These are phyloP conservation scores for Intellagama lesueurii DNA, from an alignment of 2,797 vertebrate genomes.

Conservation along the genomic window DNA sequence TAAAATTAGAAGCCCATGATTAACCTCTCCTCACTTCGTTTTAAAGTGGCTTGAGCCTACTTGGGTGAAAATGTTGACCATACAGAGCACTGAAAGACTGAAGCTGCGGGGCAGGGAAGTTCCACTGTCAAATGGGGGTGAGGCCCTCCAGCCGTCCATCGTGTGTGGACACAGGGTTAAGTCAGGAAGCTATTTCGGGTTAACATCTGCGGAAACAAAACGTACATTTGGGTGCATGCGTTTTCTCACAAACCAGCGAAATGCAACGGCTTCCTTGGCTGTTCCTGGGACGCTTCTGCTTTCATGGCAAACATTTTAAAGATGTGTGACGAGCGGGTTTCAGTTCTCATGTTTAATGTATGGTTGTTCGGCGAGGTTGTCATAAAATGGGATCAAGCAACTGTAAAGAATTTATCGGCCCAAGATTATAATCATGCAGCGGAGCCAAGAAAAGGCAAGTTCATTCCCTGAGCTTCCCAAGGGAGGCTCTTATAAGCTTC, in stretches of 20 bases:
- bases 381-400: conserved; percentile 1
- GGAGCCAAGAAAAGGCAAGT: background rate
- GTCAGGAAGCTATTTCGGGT: background rate
- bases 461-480: conserved; percentile 1
- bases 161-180: background rate
- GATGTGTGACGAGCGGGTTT: background rate
- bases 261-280: background rate
- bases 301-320: conserved; percentile 8
- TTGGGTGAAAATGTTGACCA: background rate
- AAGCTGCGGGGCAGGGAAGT: too few species aligned
- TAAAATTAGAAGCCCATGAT: background rate
- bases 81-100: background rate
- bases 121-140: too few species aligned
- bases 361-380: background rate
- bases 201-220: background rate
- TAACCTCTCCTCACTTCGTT: background rate
- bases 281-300: background rate
- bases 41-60: background rate
- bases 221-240: too few species aligned
- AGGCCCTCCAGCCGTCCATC: too few species aligned
- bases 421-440: background rate
- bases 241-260: background rate
- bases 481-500: background rate
- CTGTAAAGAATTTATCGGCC: conserved; percentile 8
- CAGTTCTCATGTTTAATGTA: background rate